phyloP scores from a whole-genome alignment of 2,113 vertebrate species.

The Tiliqua scincoides region DNA sequence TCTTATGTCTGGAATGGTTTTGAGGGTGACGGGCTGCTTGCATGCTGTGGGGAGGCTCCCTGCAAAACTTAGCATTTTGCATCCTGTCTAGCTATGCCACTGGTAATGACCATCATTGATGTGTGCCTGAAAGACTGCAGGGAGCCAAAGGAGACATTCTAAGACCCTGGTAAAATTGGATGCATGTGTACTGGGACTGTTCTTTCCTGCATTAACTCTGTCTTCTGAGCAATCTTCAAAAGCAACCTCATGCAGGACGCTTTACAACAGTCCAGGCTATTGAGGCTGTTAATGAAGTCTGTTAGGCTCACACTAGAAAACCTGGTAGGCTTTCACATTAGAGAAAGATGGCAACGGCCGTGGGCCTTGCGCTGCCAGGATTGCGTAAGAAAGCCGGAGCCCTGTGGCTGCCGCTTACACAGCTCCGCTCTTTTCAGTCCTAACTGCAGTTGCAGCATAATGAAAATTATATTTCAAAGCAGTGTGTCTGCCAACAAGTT shows the following conservation, averaged over 20 bases:
- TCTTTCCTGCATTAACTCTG: too few relatives aligned
- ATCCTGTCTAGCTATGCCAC: too few relatives aligned
- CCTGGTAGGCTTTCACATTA: too few relatives aligned
- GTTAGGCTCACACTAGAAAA: not conserved
- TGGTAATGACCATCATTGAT: too few relatives aligned
- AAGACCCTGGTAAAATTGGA: too few relatives aligned
- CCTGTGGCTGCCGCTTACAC: not conserved
- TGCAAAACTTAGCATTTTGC: too few relatives aligned
- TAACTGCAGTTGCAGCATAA: not conserved
- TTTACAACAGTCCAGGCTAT: not conserved
- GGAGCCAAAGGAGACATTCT: too few relatives aligned
- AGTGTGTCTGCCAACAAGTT: not conserved
- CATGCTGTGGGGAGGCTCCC: too few relatives aligned
- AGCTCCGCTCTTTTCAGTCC: not conserved
- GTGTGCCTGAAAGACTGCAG: too few relatives aligned
- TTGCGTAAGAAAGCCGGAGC: too few relatives aligned
- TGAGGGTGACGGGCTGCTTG: too few relatives aligned
- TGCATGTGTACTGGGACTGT: not conserved
- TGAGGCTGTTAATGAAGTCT: not conserved
- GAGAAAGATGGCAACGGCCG: not conserved
- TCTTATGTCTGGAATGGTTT: too few relatives aligned
- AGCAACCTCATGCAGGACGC: not conserved
- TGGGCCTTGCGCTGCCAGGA: not conserved
- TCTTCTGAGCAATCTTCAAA: not conserved
- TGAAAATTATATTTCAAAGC: not conserved